Evolutionary conservation across 1,140 invertebrate species (phyloP), one percentile per base, ranked within the genome.

Genomic region (Branchinecta lynchi): DNA sequence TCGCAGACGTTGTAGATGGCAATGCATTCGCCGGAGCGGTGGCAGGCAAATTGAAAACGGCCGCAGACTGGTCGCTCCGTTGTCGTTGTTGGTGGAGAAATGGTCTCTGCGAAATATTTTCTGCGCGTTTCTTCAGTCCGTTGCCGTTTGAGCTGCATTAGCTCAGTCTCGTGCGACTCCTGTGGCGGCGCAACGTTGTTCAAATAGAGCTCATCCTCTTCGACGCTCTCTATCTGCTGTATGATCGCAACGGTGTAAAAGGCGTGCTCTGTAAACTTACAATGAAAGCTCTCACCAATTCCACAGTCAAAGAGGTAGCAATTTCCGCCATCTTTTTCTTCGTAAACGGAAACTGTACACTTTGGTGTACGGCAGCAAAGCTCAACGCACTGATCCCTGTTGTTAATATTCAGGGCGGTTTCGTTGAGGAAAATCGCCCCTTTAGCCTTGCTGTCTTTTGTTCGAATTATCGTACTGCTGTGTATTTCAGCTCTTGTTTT

Each of bases 1-100:
- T 98, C 92, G 76, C 95, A 98, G 3, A 89, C 90, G 78, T 97
- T 95, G 77, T 96, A 96, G 73, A 93, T 89, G 3, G 92, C 92
- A 73, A 98, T 94, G 76, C 94, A 98, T 77, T 96, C 93, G 43
- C 86, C 85, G 43, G 86, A 87, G 45, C 85, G 85, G 70, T 86
- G 85, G 75, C 93, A 96, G 77, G 89, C 86, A 76, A 93, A 95
- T 77, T 96, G 90, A 78, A 89, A 89, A 66, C 86, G 82, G 72
- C 85, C 88, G 78, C 90, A 92, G 69, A 73, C 82, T 78, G 72
- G 43, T 45, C 66, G 44, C 12, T 70, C 66, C 43, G 71, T 43
- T 6, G 71, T 73, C 32, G 72, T 72, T 20, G 68, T 67, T n/a
- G 9, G 20, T 10, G 44, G 43, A 21, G 68, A 45, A 44, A 66